Evolutionary conservation across 2,797 vertebrate genomes (phyloP), one percentile per base, ranked within the genome.

Genomic region (Allobates femoralis): DNA sequence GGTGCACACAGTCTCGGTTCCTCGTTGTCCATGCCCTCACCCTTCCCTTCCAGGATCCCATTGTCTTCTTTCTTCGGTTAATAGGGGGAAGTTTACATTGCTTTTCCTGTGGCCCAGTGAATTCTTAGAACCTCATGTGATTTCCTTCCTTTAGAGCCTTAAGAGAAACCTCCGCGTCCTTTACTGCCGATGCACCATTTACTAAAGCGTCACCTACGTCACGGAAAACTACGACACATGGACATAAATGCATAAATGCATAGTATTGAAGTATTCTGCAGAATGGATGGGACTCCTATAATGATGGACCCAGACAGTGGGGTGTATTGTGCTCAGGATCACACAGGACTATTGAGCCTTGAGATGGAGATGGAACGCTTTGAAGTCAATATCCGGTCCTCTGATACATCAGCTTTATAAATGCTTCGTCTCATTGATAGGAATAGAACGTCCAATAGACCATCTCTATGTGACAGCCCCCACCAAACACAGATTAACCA

Each of bases 21-120:
- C 58, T 81, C 85, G 60, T 55, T 50, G 37, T 76, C 19, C 37
- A 1, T 62, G 41, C 64, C 78, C 77, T 51, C 67, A 32, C 56
- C 77, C 81, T 79, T 84, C 78, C 69, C 86, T 50, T 76, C 56
- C 66, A 60, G 34, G 71, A 56, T 85, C 23, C 82, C 77, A 87
- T 87, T 87, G 86, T 87, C 67, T 83, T 71, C 21, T 66, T 69
- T 87, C 66, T 79, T 87, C 50, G 62, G 28, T 79, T 84, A 87
- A 87, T 84, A 55, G 81, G 76, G 81, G 86, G 81, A 87, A 84
- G 86, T 87, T 87, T 87, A 87, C 76, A 87, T 87, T 84, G 76
- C n/a, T 55, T 84, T 84, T 87, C 86, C 86, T 87, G 81, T 73
- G 37, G 37, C 81, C 75, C 60, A 83, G 74, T 84, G 86, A 87